Conservation (phyloP, 2,797 vertebrate species). For the Amazonetta brasiliensis region DNA sequence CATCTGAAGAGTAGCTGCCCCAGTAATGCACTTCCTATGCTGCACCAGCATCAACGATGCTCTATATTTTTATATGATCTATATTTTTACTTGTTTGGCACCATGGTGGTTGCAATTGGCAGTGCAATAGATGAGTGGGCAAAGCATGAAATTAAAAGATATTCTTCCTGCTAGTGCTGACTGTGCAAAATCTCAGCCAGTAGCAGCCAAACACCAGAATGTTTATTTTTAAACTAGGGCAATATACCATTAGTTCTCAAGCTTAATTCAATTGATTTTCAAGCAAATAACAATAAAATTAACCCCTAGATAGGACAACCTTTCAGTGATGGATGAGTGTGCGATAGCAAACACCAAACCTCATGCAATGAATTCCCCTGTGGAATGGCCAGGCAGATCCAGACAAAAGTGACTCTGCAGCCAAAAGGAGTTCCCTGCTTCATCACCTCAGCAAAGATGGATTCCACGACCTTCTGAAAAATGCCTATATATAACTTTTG, state of each 20-base stretch:
- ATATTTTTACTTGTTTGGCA: slow-evolving; percentile 44
- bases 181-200: neutral
- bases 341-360: neutral
- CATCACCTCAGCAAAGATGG: slow-evolving; percentile 45
- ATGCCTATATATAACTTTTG: slow-evolving; percentile 69
- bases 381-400: neutral
- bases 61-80: neutral
- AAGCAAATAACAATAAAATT: slow-evolving; percentile 45
- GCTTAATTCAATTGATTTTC: slow-evolving; percentile 59
- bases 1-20: neutral
- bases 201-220: neutral
- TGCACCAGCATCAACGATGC: neutral
- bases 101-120: slow-evolving; percentile 21
- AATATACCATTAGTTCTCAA: slow-evolving; percentile 49
- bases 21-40: neutral
- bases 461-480: slow-evolving; percentile 63
- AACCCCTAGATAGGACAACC: neutral
- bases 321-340: neutral
- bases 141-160: slow-evolving; percentile 55
- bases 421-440: slow-evolving; percentile 58
- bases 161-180: neutral
- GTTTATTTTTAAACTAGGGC: slow-evolving; percentile 59
- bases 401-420: neutral
- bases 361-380: neutral
- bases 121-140: slow-evolving; percentile 49